These are phyloP conservation scores for Zaprionus africanus DNA, from an alignment of 1,140 invertebrate genomes.

Conservation along the genomic window DNA sequence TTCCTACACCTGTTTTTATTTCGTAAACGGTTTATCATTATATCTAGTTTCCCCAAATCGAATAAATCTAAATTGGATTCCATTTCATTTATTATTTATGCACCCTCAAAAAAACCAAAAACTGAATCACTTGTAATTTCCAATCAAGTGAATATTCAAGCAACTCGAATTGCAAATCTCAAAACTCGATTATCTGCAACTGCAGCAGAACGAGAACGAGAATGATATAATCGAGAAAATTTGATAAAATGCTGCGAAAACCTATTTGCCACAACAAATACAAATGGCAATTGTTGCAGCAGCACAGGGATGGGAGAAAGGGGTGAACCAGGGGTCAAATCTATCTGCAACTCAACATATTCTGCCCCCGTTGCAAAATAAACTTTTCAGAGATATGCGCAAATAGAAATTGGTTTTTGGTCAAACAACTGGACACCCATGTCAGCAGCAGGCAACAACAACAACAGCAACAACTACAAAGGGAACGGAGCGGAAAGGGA, in stretches of 20 bases:
- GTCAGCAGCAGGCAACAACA: slow-evolving; percentile 36
- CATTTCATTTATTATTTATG: slow-evolving; percentile 17
- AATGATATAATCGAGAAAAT: slow-evolving; percentile 22
- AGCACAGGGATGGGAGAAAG: neutral
- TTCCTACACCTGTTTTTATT: neutral
- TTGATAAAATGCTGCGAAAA: slow-evolving; percentile 44
- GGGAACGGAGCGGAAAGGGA: slow-evolving; percentile 14
- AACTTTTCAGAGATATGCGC: slow-evolving; percentile 64
- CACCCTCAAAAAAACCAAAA: neutral
- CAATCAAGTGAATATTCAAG: slow-evolving; percentile 28
- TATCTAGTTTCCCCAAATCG: neutral
- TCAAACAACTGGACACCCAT: slow-evolving; percentile 58
- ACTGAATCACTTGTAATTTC: slow-evolving; percentile 27
- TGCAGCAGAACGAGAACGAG: slow-evolving; percentile 3
- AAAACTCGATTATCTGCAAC: slow-evolving; percentile 29
- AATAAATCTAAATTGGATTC: slow-evolving; percentile 8
- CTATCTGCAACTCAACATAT: slow-evolving; percentile 50
- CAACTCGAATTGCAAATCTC: slow-evolving; percentile 22
- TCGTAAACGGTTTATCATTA: neutral
- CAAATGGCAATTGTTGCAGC: slow-evolving; percentile 18
- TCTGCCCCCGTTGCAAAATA: slow-evolving; percentile 58
- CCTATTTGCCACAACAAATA: slow-evolving; percentile 37
- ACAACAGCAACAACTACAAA: neutral
- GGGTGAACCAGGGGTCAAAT: neutral
- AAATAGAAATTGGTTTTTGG: slow-evolving; percentile 78